A percentile compares a stretch with the other conserved stretches of the same genome.
Evolutionary conservation across 2,113 vertebrate genomes (phyloP).

Genomic region (Jacana jacana): DNA sequence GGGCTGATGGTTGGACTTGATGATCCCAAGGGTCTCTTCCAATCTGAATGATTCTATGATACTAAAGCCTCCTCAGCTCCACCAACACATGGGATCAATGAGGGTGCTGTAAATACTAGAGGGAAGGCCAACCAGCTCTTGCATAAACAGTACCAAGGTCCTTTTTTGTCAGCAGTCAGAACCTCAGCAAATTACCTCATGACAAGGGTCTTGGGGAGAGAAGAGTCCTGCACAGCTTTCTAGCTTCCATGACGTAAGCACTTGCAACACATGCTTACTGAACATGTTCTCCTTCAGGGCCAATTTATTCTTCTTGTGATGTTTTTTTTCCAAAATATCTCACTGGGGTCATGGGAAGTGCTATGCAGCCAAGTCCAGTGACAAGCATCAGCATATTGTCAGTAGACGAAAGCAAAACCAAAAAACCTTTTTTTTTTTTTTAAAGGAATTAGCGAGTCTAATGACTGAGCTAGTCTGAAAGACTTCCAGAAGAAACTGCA

Average conservation of each 20-base stretch:
- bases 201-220: background rate
- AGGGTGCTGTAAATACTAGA: background rate
- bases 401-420: constrained; percentile 22
- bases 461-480: background rate
- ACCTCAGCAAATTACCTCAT: background rate
- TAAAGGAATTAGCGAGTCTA: background rate
- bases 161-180: background rate
- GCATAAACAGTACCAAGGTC: background rate
- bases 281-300: constrained; percentile 3
- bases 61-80: background rate
- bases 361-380: constrained; percentile 34
- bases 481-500: background rate
- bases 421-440: background rate
- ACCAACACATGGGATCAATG: background rate
- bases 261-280: constrained; percentile 24
- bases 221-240: background rate
- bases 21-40: too few relatives aligned
- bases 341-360: constrained; percentile 65
- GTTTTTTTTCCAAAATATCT: constrained; percentile 43
- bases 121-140: background rate
- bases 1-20: too few relatives aligned
- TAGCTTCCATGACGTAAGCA: constrained; percentile 37
- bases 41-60: too few relatives aligned
- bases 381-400: constrained; percentile 35
- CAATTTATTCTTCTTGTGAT: constrained; percentile 36